Percentiles rank a stretch among this genome's conserved stretches.
These are phyloP conservation scores for Planiliza haematocheilus DNA, from an alignment of 2,113 vertebrate species.

Conservation along the genomic window DNA sequence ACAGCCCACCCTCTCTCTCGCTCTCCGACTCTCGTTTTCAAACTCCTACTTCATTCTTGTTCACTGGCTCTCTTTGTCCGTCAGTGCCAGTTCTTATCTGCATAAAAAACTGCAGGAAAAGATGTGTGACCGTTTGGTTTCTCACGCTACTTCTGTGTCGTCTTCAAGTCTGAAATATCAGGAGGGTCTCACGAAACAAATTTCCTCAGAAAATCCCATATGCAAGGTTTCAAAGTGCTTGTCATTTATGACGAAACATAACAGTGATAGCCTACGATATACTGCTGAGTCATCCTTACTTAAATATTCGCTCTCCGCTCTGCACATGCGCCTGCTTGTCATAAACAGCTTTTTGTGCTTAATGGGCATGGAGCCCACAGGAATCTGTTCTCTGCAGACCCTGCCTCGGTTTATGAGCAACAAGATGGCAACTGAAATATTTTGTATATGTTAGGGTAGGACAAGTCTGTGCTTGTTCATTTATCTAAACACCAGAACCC, in stretches of 20 bases:
- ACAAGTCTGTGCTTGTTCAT: not conserved
- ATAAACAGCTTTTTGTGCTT: constrained; percentile 8
- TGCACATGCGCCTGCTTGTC: not conserved
- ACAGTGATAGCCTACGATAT: not conserved
- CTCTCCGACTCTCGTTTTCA: constrained; percentile 16
- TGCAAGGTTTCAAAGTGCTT: not conserved
- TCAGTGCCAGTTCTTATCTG: too few species aligned
- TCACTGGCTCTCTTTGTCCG: constrained; percentile 59
- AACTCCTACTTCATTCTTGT: constrained; percentile 40
- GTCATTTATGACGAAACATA: not conserved
- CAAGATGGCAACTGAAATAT: not conserved
- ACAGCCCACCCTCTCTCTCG: constrained; percentile 16
- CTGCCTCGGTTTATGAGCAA: not conserved
- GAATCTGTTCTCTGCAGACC: not conserved
- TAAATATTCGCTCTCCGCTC: not conserved
- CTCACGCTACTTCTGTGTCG: not conserved
- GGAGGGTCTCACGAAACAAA: constrained; percentile 5
- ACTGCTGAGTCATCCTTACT: constrained; percentile 21
- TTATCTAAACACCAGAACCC: not conserved
- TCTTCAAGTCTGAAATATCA: constrained; percentile 10
- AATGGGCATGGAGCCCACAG: not conserved
- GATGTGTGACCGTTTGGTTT: not conserved
- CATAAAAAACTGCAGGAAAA: constrained; percentile 23
- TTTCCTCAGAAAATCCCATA: too few species aligned
- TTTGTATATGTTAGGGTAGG: not conserved